phyloP scores from a whole-genome alignment of 2,888 invertebrate species.

The Drosophila birchii region DNA sequence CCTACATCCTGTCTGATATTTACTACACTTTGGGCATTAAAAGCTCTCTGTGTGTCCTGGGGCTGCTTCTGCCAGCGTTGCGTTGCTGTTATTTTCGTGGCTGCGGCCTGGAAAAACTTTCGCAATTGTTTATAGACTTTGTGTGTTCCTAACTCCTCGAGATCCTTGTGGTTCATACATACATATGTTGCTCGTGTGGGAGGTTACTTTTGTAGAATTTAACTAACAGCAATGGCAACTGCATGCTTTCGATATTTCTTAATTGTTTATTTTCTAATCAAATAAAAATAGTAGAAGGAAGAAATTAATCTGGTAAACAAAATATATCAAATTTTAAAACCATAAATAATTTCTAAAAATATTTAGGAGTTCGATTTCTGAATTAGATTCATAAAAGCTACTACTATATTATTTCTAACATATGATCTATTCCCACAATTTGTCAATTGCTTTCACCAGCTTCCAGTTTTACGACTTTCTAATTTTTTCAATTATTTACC shows the following conservation, averaged over 20 bases:
- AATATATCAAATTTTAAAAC: neutral
- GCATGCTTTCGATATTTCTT: neutral
- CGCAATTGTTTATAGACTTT: conserved; percentile 48
- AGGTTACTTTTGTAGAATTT: conserved; percentile 16
- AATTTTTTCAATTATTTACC: conserved; percentile 53
- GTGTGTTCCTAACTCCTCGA: conserved; percentile 59
- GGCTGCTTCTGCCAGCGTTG: conserved; percentile 8
- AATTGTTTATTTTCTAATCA: neutral
- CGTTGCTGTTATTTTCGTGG: conserved; percentile 46
- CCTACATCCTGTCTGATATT: conserved; percentile 30
- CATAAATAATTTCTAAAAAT: neutral
- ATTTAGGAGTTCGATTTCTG: neutral
- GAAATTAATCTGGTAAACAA: neutral
- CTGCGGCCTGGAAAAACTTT: conserved; percentile 63
- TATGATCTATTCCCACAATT: neutral
- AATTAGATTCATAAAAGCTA: neutral
- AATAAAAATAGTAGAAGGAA: too few relatives aligned
- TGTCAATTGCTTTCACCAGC: conserved; percentile 6
- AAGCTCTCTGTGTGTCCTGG: conserved; percentile 57
- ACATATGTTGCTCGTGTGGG: conserved; percentile 2
- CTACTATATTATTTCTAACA: neutral
- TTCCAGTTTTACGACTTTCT: conserved; percentile 37
- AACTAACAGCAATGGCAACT: neutral
- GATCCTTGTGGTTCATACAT: conserved; percentile 38
- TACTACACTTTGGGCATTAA: conserved; percentile 64